Percentiles rank a stretch among this genome's conserved stretches.
Evolutionary conservation across 2,113 vertebrate species (phyloP).

Genomic region (Epinephelus lanceolatus): DNA sequence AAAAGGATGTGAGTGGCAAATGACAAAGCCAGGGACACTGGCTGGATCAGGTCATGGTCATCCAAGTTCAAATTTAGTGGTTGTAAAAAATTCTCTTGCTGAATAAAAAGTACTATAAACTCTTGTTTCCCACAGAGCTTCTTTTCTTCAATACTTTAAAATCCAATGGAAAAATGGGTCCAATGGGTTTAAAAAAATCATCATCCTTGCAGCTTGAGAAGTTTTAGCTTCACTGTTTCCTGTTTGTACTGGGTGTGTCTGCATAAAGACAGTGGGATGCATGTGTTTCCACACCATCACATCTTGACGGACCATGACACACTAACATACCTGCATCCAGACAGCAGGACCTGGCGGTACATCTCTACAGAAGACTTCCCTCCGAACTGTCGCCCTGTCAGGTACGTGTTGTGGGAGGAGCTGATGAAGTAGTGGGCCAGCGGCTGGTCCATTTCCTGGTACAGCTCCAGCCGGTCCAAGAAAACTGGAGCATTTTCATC

Average conservation of each 20-base stretch:
- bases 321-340: slow-evolving; percentile 92
- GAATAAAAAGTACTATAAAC: no score
- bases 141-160: no score
- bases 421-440: slow-evolving; percentile 98
- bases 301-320: neutral
- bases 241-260: neutral
- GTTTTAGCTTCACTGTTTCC: no score
- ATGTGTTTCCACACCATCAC: neutral
- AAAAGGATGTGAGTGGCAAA: no score
- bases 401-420: slow-evolving; percentile 98
- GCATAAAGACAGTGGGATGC: neutral
- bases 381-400: slow-evolving; percentile 97
- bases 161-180: no score
- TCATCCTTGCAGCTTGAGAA: no score
- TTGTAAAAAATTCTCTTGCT: no score
- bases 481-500: slow-evolving; percentile 98
- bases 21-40: no score
- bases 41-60: no score
- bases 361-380: slow-evolving; percentile 98
- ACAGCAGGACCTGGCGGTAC: slow-evolving; percentile 97
- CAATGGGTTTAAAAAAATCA: no score
- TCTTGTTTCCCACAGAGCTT: no score
- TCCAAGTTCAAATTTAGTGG: no score
- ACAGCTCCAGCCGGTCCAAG: slow-evolving; percentile 94
- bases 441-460: slow-evolving; percentile 98